These are phyloP conservation scores for Todus mexicanus DNA, from an alignment of 2,797 vertebrate species.

Conservation along the genomic window DNA sequence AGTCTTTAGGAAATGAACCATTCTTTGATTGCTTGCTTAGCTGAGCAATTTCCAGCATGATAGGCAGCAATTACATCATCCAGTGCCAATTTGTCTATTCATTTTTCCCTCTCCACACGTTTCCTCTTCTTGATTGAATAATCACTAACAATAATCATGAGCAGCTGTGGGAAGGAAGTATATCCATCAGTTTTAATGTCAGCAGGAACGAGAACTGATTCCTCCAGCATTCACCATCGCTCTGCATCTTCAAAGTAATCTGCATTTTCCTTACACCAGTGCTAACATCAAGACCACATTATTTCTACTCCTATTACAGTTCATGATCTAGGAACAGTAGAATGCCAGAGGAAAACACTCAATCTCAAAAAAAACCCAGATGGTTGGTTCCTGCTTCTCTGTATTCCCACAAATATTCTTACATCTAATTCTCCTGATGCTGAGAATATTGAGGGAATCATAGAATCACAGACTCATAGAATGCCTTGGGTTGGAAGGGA, in stretches of 20 bases:
- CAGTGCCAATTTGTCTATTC: constrained; percentile 45
- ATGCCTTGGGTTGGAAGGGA: too few species aligned
- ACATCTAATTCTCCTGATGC: background rate
- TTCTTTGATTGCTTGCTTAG: constrained; percentile 56
- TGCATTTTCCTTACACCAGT: background rate
- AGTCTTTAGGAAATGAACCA: constrained; percentile 47
- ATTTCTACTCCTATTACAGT: background rate
- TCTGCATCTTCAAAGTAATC: background rate
- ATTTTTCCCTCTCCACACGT: constrained; percentile 30
- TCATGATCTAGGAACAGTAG: background rate
- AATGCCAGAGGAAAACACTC: background rate
- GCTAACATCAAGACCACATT: background rate
- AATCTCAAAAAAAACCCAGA: background rate
- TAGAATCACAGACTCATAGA: too few species aligned
- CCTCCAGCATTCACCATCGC: background rate
- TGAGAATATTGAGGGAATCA: background rate
- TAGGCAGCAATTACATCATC: constrained; percentile 50
- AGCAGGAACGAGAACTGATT: constrained; percentile 36
- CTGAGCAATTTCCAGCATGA: constrained; percentile 33
- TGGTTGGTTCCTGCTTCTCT: background rate
- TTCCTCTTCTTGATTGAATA: constrained; percentile 58
- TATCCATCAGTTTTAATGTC: constrained; percentile 44
- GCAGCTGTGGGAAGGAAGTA: constrained; percentile 61
- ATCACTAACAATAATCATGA: constrained; percentile 52
- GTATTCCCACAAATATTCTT: background rate